Evolutionary conservation across 2,113 vertebrate genomes (phyloP), one percentile per base, ranked within the genome.

Genomic region (Poecile atricapillus): DNA sequence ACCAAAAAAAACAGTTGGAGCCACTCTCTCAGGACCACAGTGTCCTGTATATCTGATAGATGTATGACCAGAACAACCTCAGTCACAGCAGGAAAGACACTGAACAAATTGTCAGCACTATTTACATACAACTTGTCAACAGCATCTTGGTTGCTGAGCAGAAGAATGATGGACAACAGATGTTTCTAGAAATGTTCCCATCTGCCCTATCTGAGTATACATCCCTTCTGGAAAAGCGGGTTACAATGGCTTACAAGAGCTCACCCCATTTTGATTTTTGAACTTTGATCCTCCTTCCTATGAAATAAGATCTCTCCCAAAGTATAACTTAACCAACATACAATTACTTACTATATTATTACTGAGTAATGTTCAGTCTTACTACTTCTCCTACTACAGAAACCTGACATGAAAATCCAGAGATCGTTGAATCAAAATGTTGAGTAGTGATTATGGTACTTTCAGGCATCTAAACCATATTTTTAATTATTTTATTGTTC

Each of bases 141-240:
- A 98, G 96, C 96, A 98, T 97, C 97, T 98, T 97, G 96, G 92
- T 85, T 97, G 89, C 97, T 97, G 93, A 95, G 92, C 93, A 95
- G 95, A 98, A 97, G 96, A 98, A 94, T 97, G 97, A 98, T 98
- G 97, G 96, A 94, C 91, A 98, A 96, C 98, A 98, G 98, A 98
- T 98, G 98, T 98, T 98, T 92, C 93, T 83, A 97, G 96, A 97
- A 97, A 96, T 96, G 90, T 78, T 97, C 87, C 98, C 97, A 98
- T 98, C 97, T 98, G 97, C 93, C 95, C 85, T 97, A 84, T 89
- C 62, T 94, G 90, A 94, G 95, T 81, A 95, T 68, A 97, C 69
- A 91, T 97, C 88, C 95, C 82, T 46, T 43, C 87, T 87, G 93
- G 96, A 97, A 97, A 96, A 96, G 90, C 94, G 90, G 70, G 73